These are phyloP conservation scores for Intoshia linei DNA, from an alignment of 1,140 invertebrate species.

Conservation along the genomic window DNA sequence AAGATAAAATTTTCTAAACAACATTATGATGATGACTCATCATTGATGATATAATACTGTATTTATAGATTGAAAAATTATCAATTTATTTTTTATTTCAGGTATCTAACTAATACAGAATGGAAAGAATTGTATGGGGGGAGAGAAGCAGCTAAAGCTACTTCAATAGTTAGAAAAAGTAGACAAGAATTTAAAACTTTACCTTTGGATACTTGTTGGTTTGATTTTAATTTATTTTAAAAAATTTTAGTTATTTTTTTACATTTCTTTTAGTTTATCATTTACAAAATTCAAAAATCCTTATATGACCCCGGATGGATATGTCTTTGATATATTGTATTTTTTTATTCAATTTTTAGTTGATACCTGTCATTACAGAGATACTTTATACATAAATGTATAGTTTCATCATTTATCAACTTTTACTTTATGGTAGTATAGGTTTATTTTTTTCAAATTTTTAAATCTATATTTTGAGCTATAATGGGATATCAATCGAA, in stretches of 20 bases:
- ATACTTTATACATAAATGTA: background rate
- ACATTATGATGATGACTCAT: no score
- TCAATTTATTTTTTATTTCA: slow-evolving; percentile 16
- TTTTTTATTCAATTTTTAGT: slow-evolving; percentile 22
- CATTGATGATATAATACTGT: no score
- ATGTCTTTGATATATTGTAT: slow-evolving; percentile 27
- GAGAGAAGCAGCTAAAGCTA: slow-evolving; percentile 34
- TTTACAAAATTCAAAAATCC: slow-evolving; percentile 65
- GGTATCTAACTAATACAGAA: slow-evolving; percentile 74
- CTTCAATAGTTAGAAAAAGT: background rate
- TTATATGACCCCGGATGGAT: slow-evolving; percentile 31
- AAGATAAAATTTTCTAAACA: no score
- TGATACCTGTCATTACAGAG: background rate
- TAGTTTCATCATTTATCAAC: no score
- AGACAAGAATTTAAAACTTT: background rate
- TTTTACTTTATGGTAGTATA: no score
- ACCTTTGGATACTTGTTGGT: slow-evolving; percentile 1
- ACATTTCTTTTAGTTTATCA: slow-evolving; percentile 30
- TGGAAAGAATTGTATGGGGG: slow-evolving; percentile 77
- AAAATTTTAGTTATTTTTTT: background rate
- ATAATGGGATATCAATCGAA: no score
- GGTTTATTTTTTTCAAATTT: no score
- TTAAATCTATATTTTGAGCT: no score
- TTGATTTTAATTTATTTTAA: background rate
- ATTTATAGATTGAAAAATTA: slow-evolving; percentile 2